Conservation (phyloP, 23 tunicate genomes). For the Styela plicata region DNA sequence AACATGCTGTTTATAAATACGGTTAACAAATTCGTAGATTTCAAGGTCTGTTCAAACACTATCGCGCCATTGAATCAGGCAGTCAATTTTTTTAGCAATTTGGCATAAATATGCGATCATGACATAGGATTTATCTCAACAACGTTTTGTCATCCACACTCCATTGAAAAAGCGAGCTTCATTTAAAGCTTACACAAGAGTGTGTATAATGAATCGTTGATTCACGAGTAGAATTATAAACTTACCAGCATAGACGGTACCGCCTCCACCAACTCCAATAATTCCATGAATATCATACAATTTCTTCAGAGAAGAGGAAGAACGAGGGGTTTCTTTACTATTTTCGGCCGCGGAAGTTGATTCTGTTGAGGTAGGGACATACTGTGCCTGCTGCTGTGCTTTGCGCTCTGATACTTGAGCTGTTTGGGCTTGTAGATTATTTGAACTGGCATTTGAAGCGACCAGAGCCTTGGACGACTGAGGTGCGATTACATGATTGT, state of each 20-base stretch:
- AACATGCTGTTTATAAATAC: not conserved
- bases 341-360: not conserved
- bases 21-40: not conserved
- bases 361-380: conserved; percentile 11
- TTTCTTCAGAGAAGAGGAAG: conserved; percentile 53
- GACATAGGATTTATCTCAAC: no score
- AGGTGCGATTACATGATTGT: not conserved
- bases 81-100: no score
- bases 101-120: no score
- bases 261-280: conserved; percentile 98
- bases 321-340: conserved; percentile 8
- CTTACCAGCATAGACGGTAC: conserved; percentile 93
- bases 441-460: conserved; percentile 8
- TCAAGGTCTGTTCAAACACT: not conserved
- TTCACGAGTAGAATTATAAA: not conserved
- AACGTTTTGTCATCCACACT: no score
- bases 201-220: no score
- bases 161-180: no score
- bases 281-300: conserved; percentile 87
- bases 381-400: not conserved
- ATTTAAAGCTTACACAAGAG: no score
- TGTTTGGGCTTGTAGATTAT: conserved; percentile 14
- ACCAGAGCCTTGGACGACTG: conserved; percentile 7
- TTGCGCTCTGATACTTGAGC: not conserved
- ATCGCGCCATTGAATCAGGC: no score